A percentile compares a stretch with the other conserved stretches of the same genome.
Conservation (phyloP, 2,113 vertebrate genomes). For the Cottus gobio region DNA sequence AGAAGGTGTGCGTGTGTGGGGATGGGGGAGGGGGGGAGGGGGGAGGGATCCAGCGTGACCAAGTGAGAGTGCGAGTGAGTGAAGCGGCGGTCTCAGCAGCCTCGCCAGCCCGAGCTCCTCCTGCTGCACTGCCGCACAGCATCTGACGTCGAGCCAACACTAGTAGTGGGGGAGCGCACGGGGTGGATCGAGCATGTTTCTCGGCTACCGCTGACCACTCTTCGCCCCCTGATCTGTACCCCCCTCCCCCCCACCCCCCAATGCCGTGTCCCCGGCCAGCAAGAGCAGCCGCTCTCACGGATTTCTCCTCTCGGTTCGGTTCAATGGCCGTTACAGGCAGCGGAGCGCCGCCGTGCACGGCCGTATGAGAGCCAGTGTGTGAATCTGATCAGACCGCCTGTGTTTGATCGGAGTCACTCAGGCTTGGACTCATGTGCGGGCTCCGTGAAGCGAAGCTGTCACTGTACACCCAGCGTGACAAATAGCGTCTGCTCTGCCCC, state of each 20-base stretch:
- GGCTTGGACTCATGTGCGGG: constrained; percentile 61
- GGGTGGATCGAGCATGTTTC: constrained; percentile 54
- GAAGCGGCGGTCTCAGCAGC: constrained; percentile 50
- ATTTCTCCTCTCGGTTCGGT: constrained; percentile 59
- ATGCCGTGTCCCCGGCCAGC: constrained; percentile 24
- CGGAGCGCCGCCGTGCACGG: constrained; percentile 39
- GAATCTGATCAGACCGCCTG: constrained; percentile 75
- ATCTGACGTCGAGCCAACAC: constrained; percentile 93
- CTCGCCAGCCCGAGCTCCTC: constrained; percentile 81
- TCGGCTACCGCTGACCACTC: constrained; percentile 81
- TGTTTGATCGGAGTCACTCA: constrained; percentile 74
- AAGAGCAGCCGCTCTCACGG: constrained; percentile 12
- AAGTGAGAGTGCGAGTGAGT: constrained; percentile 28
- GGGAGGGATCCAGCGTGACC: constrained; percentile 38
- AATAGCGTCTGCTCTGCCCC: constrained; percentile 34
- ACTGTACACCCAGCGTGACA: constrained; percentile 41
- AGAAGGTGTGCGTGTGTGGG: constrained; percentile 50
- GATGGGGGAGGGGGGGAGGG: constrained; percentile 57
- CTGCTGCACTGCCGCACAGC: constrained; percentile 95
- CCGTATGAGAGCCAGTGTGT: constrained; percentile 72
- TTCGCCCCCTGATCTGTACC: constrained; percentile 76
- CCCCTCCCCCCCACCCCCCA: background rate
- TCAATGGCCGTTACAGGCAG: constrained; percentile 39
- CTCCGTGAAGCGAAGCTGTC: constrained; percentile 48
- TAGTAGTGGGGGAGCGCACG: constrained; percentile 69